Evolutionary conservation across 2,113 vertebrate genomes (phyloP).

Genomic region (Python bivittatus): DNA sequence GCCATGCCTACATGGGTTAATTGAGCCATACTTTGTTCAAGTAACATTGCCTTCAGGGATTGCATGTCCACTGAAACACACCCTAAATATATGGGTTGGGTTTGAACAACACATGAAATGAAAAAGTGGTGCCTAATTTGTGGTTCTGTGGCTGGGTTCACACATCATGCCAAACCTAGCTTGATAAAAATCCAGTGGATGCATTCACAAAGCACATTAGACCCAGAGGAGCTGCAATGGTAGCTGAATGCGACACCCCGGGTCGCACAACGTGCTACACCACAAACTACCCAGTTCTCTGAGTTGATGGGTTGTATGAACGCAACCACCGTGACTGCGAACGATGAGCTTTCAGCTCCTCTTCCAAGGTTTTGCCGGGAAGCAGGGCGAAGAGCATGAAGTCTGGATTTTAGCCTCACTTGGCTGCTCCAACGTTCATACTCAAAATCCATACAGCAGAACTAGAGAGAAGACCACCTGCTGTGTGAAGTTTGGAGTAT

Average conservation of each 20-base stretch:
- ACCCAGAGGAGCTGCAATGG: not conserved
- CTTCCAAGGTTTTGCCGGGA: not conserved
- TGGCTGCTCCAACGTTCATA: no score
- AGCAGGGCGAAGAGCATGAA: not conserved
- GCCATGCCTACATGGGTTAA: no score
- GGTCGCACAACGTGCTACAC: not conserved
- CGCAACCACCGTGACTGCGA: not conserved
- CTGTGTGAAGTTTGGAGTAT: not conserved
- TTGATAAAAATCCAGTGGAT: not conserved
- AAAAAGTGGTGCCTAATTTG: no score
- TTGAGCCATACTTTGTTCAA: no score
- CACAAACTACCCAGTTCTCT: not conserved
- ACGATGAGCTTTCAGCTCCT: not conserved
- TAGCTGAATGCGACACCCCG: not conserved
- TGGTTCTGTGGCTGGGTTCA: fast-evolving
- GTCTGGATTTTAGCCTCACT: not conserved
- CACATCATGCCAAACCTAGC: not conserved
- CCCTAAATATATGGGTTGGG: no score
- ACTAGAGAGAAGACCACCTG: not conserved
- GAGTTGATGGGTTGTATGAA: not conserved
- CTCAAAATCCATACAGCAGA: no score
- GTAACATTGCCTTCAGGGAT: no score
- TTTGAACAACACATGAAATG: no score
- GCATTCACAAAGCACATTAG: not conserved
- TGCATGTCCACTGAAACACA: no score